Conservation (phyloP, 2,888 invertebrate species). For the Megalurothrips usitatus region DNA sequence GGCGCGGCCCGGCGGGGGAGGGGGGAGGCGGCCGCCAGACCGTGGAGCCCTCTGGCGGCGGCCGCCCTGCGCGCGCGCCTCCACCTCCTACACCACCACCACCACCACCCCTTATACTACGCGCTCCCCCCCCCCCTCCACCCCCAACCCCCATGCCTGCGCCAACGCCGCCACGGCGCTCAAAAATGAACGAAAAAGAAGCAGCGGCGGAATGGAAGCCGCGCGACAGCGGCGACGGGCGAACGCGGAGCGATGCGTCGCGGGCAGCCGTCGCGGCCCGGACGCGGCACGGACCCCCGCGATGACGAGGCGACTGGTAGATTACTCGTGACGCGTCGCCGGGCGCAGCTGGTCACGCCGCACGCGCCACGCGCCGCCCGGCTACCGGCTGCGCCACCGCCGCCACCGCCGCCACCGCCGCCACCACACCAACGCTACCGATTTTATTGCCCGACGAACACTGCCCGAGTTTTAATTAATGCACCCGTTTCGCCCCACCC, state of each 20-base stretch:
- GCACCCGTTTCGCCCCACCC: no score
- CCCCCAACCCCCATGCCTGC: neutral
- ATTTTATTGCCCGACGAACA: no score
- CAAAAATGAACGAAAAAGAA: neutral
- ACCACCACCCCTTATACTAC: neutral
- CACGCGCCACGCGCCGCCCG: no score
- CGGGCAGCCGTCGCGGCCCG: no score
- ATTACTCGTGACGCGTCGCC: no score
- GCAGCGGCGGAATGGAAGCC: no score
- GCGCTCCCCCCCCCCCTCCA: neutral
- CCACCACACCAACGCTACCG: no score
- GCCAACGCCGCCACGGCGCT: neutral
- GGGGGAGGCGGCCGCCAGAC: neutral
- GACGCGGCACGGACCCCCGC: neutral
- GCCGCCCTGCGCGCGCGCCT: neutral
- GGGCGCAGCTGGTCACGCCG: no score
- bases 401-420: no score
- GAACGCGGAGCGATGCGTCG: neutral
- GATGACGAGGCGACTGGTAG: no score
- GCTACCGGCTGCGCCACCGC: no score
- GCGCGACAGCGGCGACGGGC: neutral
- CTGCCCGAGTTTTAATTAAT: no score
- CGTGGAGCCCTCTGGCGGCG: conserved; percentile 14
- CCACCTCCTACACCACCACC: neutral
- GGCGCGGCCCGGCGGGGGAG: conserved; percentile 8